Evolutionary conservation across 2,113 vertebrate genomes (phyloP), one percentile per base, ranked within the genome.

Genomic region (Gavia stellata): DNA sequence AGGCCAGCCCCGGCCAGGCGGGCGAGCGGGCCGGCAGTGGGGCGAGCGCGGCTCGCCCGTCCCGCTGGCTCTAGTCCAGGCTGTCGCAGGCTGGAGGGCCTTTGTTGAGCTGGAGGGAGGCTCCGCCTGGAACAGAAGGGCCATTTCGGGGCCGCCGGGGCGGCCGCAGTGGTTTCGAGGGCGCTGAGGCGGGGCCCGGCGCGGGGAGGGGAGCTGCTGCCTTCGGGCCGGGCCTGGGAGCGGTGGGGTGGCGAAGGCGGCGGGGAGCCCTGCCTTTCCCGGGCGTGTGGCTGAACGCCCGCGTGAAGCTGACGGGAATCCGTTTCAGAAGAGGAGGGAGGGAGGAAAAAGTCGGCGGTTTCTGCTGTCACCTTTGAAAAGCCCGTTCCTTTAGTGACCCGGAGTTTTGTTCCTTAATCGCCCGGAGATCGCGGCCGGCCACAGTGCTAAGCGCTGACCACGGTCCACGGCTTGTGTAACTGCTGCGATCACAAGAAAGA

Each of bases 401-500:
- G 78, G 83, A 85, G 78, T 94, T 81, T 55, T 61, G 13, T 72
- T 88, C 92, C 81, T 40, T 56, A 28, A 1, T 40, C 53, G 67
- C n/a, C 49, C 63, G 15, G 42, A 34, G 50, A 8, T 7, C 10
- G 14, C 15, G n/a, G 55, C 12, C 8, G 90, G 91, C 88, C 91
- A 10, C 45, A 40, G 93, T 55, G 78, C 95, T 72, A 19, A 72
- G 82, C 68, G 79, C 78, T 8, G 8, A 17, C 19, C 8, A 0
- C 18, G 67, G 78, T 80, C 56, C 44, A 50, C 0, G 8, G 42
- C 34, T 83, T 36, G 56, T 86, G 89, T 88, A 73, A 93, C 87
- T 75, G 91, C 84, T 86, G 86, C 49, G 0, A 70, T 96, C 95
- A 94, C 96, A 65, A 36, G 6, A 36, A 88, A 93, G 78, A 65